Percentiles rank a stretch among this genome's conserved stretches.
These are phyloP conservation scores for Poeciliopsis presidionis DNA, from an alignment of 2,797 vertebrate genomes.

Conservation along the genomic window DNA sequence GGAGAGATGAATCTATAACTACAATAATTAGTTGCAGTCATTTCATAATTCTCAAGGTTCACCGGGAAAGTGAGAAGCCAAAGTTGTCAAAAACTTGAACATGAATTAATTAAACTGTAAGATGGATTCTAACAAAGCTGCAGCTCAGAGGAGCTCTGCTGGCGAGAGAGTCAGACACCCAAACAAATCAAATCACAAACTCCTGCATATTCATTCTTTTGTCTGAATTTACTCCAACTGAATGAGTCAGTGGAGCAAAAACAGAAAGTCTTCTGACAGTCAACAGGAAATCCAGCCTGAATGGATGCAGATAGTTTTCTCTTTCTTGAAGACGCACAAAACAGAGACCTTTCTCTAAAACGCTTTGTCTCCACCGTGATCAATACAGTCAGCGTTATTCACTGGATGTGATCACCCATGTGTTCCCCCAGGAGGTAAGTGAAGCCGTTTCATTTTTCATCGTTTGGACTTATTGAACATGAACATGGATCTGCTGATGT, in stretches of 20 bases:
- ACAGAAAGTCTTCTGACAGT: constrained; percentile 27
- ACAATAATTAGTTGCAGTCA: too few species aligned
- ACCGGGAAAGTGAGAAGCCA: neutral
- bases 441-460: constrained; percentile 32
- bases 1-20: too few species aligned
- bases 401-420: constrained; percentile 61
- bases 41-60: neutral
- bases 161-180: constrained; percentile 20
- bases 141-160: neutral
- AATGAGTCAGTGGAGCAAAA: constrained; percentile 38
- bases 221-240: constrained; percentile 18
- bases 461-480: constrained; percentile 36
- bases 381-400: constrained; percentile 62
- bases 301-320: constrained; percentile 25
- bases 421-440: constrained; percentile 54
- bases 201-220: constrained; percentile 32
- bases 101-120: neutral
- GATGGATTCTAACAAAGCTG: neutral
- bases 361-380: constrained; percentile 51
- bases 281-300: constrained; percentile 42
- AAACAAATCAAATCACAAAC: constrained; percentile 23
- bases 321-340: constrained; percentile 17
- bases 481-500: constrained; percentile 51
- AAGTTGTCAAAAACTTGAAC: neutral
- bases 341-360: constrained; percentile 26